Base-by-base conservation (phyloP, 2,113 vertebrate genomes). In the western clawed frog (Xenopus tropicalis) region DNA sequence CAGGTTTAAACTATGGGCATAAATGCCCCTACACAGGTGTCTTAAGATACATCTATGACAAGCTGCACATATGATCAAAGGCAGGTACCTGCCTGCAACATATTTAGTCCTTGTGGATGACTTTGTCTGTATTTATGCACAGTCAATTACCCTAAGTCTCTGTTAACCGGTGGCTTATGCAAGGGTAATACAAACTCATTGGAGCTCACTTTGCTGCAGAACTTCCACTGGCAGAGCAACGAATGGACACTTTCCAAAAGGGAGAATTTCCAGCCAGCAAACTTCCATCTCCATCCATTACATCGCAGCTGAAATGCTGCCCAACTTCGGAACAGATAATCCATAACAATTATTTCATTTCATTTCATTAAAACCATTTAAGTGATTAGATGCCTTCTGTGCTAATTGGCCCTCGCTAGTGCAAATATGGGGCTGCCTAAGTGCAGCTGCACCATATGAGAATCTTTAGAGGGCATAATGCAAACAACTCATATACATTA, bases 311-410 rank as follows among this genome's bases (percentile, higher is more conserved):
- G 73, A 76, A 63, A 14, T 20, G 23, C 46, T 62, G 73, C 58
- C 73, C 66, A 76, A 24, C 13, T 14, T 76, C 23, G 42, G 20
- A 67, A 48, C 37, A 44, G 66, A 76, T 76, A 69, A 76, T 76
- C 73, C 73, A 76, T 69, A 76, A 63, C 48, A 76, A 76, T 76
- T 46, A 76, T 76, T 76, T 69, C 58, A 75, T 75, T 66, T 25
- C 46, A 76, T 76, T 76, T 69, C 57, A 76, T 76, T 69, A 76
- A 54, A 76, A 24, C 58, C 73, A 76, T 76, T 76, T 69, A 22
- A n/a, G 22, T 76, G 73, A 76, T 76, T 76, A 76, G 73, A 76
- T 23, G 14, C 25, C 51, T 69, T 56, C 58, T 52, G 58, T 69
- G 66, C 66, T 76, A 76, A 76, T 76, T 69, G 65, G 64, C 58